A percentile compares a stretch with the other conserved stretches of the same genome.
Evolutionary conservation across 2,797 vertebrate species (phyloP).

Genomic region (Tauraco hartlaubi): DNA sequence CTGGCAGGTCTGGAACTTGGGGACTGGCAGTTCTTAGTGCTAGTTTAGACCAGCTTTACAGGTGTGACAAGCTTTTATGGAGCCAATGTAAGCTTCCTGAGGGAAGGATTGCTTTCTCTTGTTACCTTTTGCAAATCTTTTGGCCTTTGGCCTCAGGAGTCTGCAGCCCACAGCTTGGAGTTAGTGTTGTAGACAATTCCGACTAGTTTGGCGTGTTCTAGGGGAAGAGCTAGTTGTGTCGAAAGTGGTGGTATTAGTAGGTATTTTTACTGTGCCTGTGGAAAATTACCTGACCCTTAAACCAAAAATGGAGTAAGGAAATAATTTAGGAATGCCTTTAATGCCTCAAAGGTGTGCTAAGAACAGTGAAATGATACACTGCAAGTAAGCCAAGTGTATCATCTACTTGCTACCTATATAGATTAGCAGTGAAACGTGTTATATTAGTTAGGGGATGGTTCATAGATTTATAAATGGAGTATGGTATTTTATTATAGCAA

Average conservation of each 20-base stretch:
- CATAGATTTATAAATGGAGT: background rate
- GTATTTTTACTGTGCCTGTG: background rate
- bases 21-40: background rate
- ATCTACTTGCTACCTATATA: background rate
- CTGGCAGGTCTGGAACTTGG: background rate
- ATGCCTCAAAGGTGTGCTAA: background rate
- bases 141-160: background rate
- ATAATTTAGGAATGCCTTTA: background rate
- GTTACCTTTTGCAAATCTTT: background rate
- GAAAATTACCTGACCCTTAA: background rate
- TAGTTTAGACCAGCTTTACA: background rate
- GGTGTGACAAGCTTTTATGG: background rate
- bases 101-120: background rate
- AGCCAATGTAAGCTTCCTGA: background rate
- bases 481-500: background rate
- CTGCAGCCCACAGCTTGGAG: background rate
- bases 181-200: background rate
- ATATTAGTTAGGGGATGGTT: background rate
- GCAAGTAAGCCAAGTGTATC: background rate
- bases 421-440: background rate
- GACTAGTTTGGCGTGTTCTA: background rate
- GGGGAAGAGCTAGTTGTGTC: background rate
- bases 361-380: background rate
- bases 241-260: background rate
- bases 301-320: background rate